A percentile compares a stretch with the other conserved stretches of the same genome.
Conservation (phyloP, 2,888 invertebrate species). For the Phyto melanocephala region DNA sequence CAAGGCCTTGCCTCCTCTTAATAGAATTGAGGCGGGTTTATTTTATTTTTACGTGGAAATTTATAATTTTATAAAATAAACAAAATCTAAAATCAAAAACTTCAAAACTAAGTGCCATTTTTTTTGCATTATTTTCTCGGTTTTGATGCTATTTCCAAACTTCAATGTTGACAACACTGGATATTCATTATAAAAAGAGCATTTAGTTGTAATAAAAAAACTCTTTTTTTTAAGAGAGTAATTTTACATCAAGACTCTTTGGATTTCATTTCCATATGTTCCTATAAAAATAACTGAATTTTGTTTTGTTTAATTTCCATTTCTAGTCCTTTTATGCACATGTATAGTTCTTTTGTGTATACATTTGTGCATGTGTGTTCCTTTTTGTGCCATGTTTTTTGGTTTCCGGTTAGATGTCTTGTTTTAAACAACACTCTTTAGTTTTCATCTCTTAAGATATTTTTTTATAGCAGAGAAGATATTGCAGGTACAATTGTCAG, state of each 20-base stretch:
- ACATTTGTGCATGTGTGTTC: background rate
- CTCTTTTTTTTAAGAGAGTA: background rate
- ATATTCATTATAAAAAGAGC: background rate
- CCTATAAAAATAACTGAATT: background rate
- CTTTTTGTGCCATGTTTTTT: constrained; percentile 15
- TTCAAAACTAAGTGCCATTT: no score
- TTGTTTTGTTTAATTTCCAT: constrained; percentile 3
- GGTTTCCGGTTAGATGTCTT: constrained; percentile 41
- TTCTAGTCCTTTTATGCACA: background rate
- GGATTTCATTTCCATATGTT: constrained; percentile 14
- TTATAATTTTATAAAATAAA: no score
- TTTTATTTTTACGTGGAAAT: no score
- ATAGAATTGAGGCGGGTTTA: no score
- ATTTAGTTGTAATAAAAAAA: background rate
- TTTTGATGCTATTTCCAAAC: no score
- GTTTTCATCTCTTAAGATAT: no score
- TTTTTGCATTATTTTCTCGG: no score
- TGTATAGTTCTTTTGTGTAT: background rate
- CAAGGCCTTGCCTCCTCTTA: no score
- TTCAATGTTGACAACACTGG: no score
- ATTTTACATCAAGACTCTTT: background rate
- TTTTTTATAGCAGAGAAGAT: background rate
- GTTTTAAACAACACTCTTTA: background rate
- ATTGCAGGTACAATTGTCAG: no score
- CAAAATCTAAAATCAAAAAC: no score